Evolutionary conservation across 2,888 invertebrate genomes (phyloP).

Genomic region (Eutolmus rufibarbis): DNA sequence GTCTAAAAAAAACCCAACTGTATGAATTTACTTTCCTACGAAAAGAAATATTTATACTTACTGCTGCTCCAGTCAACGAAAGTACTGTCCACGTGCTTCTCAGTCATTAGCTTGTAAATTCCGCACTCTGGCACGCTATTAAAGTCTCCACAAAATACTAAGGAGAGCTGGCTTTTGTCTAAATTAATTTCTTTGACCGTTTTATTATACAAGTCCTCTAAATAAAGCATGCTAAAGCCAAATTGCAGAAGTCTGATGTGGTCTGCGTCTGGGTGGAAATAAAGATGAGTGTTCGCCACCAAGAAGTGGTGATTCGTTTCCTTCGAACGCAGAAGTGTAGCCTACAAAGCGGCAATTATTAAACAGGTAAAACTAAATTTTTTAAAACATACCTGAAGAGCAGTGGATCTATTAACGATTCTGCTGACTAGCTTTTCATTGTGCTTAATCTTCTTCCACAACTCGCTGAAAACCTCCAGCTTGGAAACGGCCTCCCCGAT

Average conservation of each 20-base stretch:
- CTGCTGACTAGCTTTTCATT: slow-evolving; percentile 69
- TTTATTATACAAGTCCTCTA: slow-evolving; percentile 67
- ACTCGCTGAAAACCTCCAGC: slow-evolving; percentile 65
- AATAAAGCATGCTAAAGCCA: slow-evolving; percentile 74
- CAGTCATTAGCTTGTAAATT: slow-evolving; percentile 79
- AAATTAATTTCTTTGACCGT: slow-evolving; percentile 60
- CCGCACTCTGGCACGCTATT: slow-evolving; percentile 87
- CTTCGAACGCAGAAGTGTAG: slow-evolving; percentile 67
- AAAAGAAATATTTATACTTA: slow-evolving; percentile 56
- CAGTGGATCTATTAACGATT: slow-evolving; percentile 72
- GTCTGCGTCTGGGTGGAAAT: slow-evolving; percentile 90
- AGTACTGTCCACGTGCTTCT: slow-evolving; percentile 70
- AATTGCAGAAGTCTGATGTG: slow-evolving; percentile 88
- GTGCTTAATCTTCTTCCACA: slow-evolving; percentile 69
- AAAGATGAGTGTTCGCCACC: slow-evolving; percentile 89
- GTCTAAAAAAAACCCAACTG: slow-evolving; percentile 63
- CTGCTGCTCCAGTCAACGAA: slow-evolving; percentile 81
- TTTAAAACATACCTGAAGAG: slow-evolving; percentile 65
- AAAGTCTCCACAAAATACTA: slow-evolving; percentile 91
- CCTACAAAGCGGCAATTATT: slow-evolving; percentile 51
- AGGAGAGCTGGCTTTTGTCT: slow-evolving; percentile 57
- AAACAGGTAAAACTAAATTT: background rate
- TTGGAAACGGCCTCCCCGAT: slow-evolving; percentile 69
- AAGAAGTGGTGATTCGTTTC: slow-evolving; percentile 69
- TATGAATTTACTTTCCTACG: no score